Base-by-base conservation (phyloP, 2,888 invertebrate genomes). In the Lasius platythorax region DNA sequence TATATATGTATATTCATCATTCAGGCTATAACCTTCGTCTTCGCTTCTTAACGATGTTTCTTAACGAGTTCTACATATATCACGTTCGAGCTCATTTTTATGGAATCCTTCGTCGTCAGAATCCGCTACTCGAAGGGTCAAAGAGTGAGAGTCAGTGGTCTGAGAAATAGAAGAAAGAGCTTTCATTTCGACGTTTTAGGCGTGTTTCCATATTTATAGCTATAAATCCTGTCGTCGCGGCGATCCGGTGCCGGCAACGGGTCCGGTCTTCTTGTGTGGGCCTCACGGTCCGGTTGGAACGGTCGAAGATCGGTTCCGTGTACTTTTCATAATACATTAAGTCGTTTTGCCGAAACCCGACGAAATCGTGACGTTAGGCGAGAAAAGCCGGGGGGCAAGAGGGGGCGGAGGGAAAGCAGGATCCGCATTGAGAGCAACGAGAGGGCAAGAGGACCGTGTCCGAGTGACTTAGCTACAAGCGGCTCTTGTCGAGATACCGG, bases 251-350 rank as follows among this genome's bases (percentile, higher is more conserved):
- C 12, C 37, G 72, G 30, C 37, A 53, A 37, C 23, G 79, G 50
- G 70, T 84, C 23, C 68, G 64, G 53, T 72, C 90, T 86, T 74
- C 87, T 85, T 91, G 91, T 91, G 91, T 88, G 90, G 91, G 85
- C 90, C 72, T 50, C 6, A 30, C n/a, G 37, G 58, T 63, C 33
- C 76, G 74, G 46, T 11, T 63, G 56, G 30, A 37, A 53, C 50
- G 72, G 58, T 18, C 43, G 64, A 63, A 75, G 82, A 58, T 74
- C 84, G 84, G 90, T 91, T 89, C 87, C 91, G 88, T 90, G 92
- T 92, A 92, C 91, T 87, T 92, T 92, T 92, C 90, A 90, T 92
- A 92, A 92, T 91, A 90, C 92, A 92, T 92, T 91, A 91, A 93
- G 91, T 91, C 92, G 89, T 91, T 92, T 90, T 86, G 85, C 89